Percentiles rank a stretch among this genome's conserved stretches.
phyloP scores from a whole-genome alignment of 2,797 vertebrate species.

The Channa striata region DNA sequence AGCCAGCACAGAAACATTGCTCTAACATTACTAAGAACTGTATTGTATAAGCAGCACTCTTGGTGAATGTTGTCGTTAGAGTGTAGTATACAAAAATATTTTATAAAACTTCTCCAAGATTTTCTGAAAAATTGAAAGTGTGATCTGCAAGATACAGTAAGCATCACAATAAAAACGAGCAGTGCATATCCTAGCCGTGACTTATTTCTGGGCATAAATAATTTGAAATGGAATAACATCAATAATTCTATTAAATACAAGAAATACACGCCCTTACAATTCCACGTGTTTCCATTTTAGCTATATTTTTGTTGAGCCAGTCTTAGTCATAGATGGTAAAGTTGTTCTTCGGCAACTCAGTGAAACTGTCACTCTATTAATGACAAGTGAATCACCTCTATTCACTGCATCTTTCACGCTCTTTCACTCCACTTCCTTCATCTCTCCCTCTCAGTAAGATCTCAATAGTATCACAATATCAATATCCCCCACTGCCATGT shows the following conservation, averaged over 20 bases:
- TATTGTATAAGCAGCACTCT: not conserved
- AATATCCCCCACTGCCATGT: not conserved
- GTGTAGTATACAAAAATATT: not conserved
- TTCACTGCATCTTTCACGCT: not conserved
- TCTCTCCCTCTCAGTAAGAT: slow-evolving; percentile 5
- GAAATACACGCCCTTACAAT: slow-evolving; percentile 7
- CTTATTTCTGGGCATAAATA: not conserved
- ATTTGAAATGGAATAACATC: not conserved
- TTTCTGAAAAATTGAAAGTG: not conserved
- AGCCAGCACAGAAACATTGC: slow-evolving; percentile 2
- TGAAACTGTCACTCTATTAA: slow-evolving; percentile 21
- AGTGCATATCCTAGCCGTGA: not conserved
- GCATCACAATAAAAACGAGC: not conserved
- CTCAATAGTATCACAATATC: not conserved
- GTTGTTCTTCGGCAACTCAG: slow-evolving; percentile 22
- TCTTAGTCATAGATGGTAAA: slow-evolving; percentile 17
- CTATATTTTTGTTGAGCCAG: slow-evolving; percentile 12
- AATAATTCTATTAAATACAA: slow-evolving; percentile 1
- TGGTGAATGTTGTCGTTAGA: not conserved
- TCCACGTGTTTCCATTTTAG: not conserved
- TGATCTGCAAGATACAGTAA: not conserved
- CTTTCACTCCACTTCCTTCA: not conserved
- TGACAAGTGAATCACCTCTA: slow-evolving; percentile 23
- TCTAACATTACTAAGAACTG: not conserved
- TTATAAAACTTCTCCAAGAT: not conserved